Evolutionary conservation across 53 echinoderm and acorn worm species (phyloP).

Genomic region (Crossaster papposus): DNA sequence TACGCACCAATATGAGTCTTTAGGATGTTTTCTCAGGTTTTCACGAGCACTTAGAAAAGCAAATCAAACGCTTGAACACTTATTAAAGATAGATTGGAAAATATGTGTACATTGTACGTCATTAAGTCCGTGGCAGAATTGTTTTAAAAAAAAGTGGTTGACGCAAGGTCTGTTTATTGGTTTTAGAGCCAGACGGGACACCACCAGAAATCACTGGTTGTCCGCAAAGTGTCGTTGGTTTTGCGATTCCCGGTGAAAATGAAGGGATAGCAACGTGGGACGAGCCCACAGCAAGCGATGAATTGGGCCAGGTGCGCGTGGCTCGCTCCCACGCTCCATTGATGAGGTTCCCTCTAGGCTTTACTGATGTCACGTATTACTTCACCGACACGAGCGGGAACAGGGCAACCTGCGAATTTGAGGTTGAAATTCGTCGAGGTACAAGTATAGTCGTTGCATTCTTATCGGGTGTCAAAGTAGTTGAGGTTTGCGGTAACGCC

Average conservation of each 20-base stretch:
- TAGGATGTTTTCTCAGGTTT: no score
- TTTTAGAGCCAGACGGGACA: background rate
- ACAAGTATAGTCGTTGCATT: no score
- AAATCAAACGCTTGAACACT: no score
- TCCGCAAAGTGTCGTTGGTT: background rate
- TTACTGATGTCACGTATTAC: slow-evolving; percentile 16
- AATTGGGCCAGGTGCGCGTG: background rate
- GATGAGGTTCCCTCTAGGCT: background rate
- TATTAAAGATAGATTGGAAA: no score
- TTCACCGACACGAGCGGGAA: slow-evolving; percentile 37
- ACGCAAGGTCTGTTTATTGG: background rate
- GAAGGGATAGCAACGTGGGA: slow-evolving; percentile 13
- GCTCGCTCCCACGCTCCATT: slow-evolving; percentile 7
- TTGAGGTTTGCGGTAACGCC: no score
- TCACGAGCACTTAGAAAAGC: no score
- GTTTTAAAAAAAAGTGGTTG: background rate
- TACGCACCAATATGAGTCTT: no score
- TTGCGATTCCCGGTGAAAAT: background rate
- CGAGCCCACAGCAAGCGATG: slow-evolving; percentile 20
- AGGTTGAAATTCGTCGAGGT: slow-evolving; percentile 18
- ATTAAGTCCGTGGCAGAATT: no score
- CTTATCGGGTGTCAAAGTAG: no score
- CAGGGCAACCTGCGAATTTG: slow-evolving; percentile 26
- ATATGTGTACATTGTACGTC: no score
- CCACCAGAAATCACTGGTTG: slow-evolving; percentile 40